Evolutionary conservation across 2,888 invertebrate species (phyloP), one percentile per base, ranked within the genome.

Genomic region (Drosophila villosipedis): DNA sequence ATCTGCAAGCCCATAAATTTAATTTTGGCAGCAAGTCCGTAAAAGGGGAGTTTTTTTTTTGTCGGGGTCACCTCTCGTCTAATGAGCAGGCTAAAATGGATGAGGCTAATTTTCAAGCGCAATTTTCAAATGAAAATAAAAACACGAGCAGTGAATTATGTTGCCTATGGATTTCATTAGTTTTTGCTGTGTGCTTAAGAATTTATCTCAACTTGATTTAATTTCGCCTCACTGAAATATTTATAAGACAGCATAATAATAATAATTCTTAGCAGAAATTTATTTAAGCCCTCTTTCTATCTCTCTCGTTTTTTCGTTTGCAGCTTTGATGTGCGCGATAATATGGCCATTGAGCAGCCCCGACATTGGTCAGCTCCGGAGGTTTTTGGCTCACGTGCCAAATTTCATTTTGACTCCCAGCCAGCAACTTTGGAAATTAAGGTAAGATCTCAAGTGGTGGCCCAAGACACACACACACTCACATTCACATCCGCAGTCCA

Each of bases 241-340:
- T 61, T 65, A 82, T 64, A 55, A 61, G 28, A 39, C 16, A 25
- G 25, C 52, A 50, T 53, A 43, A 70, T 69, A 74, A 78, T 73
- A 85, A 83, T 83, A 76, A 74, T 57, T 76, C 58, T 58, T 28
- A 7, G 39, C 28, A 39, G 28, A 39, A 39, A 19, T 57, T 55
- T 55, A n/a, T 28, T 39, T 28, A 39, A 47, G 25, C 14, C n/a
- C 57, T 69, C 41, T 61, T 53, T 72, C 22, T 43, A 55, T 55
- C 43, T 31, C 52, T 54, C 41, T 54, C 47, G 37, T 25, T 28
- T 52, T 64, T 59, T 50, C 47, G 52, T 41, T 78, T 79, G 82
- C 95, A 97, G 97, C 93, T 97, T 97, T 94, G 96, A 97, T 94
- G 97, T 97, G 30, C 95, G 97, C 80, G 97, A 97, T 90, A 97